A percentile compares a stretch with the other conserved stretches of the same genome.
Conservation (phyloP, 2,797 vertebrate species). For the Malacoraja senta region DNA sequence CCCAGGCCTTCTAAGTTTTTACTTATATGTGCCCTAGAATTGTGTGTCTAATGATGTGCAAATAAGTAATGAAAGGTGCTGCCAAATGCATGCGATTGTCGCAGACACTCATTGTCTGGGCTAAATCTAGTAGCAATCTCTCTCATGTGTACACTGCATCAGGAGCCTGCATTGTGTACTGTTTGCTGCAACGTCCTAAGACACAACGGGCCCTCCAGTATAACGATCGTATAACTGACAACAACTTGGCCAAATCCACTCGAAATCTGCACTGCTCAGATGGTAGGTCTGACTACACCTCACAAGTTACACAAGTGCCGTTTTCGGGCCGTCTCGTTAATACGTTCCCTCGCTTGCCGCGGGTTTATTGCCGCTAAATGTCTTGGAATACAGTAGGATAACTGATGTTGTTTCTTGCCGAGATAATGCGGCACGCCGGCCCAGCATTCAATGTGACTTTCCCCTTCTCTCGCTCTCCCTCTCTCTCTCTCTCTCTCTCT, state of each 20-base stretch:
- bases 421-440: conserved; percentile 37
- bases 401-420: conserved; percentile 28
- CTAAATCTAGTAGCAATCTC: neutral
- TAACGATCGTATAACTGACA: neutral
- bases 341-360: neutral
- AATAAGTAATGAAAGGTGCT: neutral
- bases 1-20: neutral
- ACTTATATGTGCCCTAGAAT: neutral
- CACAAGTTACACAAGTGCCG: conserved; percentile 9
- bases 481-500: neutral
- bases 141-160: neutral
- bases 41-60: neutral
- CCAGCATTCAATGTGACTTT: conserved; percentile 37
- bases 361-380: conserved; percentile 8
- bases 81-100: neutral
- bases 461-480: neutral
- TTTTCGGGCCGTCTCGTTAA: neutral
- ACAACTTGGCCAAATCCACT: conserved; percentile 16
- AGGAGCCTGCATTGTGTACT: conserved; percentile 26
- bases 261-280: neutral
- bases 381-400: conserved; percentile 19
- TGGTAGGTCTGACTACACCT: neutral
- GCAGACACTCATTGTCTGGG: neutral
- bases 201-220: conserved; percentile 23
- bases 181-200: conserved; percentile 20